Percentiles rank a stretch among this genome's conserved stretches.
phyloP scores from a whole-genome alignment of 2,797 vertebrate genomes.

The Peromyscus nudipes region DNA sequence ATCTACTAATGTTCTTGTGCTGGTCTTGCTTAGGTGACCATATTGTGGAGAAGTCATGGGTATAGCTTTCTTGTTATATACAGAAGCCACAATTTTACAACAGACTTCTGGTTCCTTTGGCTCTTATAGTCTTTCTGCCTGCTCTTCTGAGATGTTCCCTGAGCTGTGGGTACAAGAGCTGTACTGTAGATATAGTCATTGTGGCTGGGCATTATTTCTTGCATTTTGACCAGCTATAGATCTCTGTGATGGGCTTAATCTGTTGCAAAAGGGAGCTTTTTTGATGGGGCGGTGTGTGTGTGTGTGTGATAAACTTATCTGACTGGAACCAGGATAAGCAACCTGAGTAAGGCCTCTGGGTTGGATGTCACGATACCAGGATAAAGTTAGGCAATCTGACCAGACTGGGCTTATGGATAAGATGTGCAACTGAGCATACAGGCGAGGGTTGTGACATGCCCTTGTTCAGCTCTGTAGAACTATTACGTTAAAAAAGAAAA shows the following conservation, averaged over 20 bases:
- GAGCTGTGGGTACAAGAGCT: background rate
- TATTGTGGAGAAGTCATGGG: background rate
- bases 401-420: background rate
- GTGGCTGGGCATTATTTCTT: background rate
- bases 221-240: background rate
- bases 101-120: background rate
- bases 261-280: background rate
- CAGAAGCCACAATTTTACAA: background rate
- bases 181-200: background rate
- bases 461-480: slow-evolving; percentile 55
- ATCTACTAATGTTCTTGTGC: too few species aligned
- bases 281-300: background rate
- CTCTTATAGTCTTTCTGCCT: background rate
- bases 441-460: background rate
- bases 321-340: background rate
- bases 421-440: background rate
- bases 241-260: background rate
- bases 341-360: background rate
- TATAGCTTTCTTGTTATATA: background rate
- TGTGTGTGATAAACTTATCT: background rate
- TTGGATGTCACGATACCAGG: background rate
- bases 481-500: slow-evolving; percentile 67
- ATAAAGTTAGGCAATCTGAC: background rate
- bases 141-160: background rate
- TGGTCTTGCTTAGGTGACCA: background rate